These are phyloP conservation scores for Stegodyphus mimosarum DNA, from an alignment of 1,140 invertebrate genomes.

Conservation along the genomic window DNA sequence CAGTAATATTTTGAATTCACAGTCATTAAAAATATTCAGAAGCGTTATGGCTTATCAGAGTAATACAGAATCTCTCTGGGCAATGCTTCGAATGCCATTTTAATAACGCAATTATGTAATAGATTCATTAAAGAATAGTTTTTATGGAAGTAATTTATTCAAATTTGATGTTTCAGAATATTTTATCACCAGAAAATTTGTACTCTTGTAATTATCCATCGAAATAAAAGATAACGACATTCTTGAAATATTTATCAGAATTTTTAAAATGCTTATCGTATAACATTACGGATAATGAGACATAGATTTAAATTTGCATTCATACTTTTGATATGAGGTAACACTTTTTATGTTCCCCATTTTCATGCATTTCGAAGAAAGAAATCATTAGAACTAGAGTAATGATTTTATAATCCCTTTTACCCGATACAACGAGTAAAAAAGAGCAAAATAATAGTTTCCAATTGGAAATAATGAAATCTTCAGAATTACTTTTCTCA, in stretches of 20 bases:
- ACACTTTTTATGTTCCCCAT: too few species aligned
- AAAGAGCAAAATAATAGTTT: slow-evolving; percentile 36
- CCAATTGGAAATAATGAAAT: slow-evolving; percentile 20
- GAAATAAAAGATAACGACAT: neutral
- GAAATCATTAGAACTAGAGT: slow-evolving; percentile 23
- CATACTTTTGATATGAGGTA: neutral
- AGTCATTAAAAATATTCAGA: too few species aligned
- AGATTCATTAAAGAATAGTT: too few species aligned
- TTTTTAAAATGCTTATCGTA: slow-evolving; percentile 23
- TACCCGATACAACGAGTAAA: slow-evolving; percentile 8
- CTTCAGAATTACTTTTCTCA: neutral
- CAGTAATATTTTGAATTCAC: too few species aligned
- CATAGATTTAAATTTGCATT: neutral
- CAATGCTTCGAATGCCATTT: too few species aligned
- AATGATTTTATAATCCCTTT: slow-evolving; percentile 47
- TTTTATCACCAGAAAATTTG: neutral
- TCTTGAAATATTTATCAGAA: slow-evolving; percentile 10
- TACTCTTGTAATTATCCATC: too few species aligned
- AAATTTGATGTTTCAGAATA: neutral
- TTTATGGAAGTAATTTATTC: neutral
- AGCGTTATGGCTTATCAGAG: too few species aligned
- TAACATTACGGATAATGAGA: neutral
- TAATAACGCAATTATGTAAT: too few species aligned
- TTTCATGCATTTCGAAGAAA: neutral
- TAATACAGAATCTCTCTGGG: too few species aligned